Base-by-base conservation (phyloP, 1,140 invertebrate species). In the Drosophila parvula region DNA sequence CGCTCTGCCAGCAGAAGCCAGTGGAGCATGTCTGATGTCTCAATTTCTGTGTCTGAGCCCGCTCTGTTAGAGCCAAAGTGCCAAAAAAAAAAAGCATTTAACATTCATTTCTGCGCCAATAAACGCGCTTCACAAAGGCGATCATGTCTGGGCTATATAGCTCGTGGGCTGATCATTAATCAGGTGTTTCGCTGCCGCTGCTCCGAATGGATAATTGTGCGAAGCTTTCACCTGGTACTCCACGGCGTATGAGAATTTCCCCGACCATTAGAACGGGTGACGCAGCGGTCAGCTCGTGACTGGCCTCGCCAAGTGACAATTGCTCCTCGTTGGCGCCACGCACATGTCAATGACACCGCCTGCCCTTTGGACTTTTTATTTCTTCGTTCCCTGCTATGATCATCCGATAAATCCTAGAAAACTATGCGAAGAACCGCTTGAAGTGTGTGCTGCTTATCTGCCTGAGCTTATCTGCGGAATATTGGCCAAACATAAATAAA, bases 321-420 rank as follows among this genome's bases (percentile, higher is more conserved):
- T 64, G 44, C 41, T 75, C 30, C 10, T 12, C 12, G 11, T 12
- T 27, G 27, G 27, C n/a, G 51, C 34, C 43, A 63, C 57, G 27
- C 58, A 64, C 79, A 77, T 76, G 83, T 88, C 82, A 86, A 88
- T 74, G 82, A 86, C 41, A 78, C 28, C 14, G 5, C 11, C 18
- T 27, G 22, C 34, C 47, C 57, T 22, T 40, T 53, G 32, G 32
- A 53, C 50, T 53, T 32, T 22, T 44, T 50, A 28, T 30, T 32
- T 48, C 12, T 50, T 50, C n/a, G 0, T 32, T 50, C 48, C n/a
- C 3, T 12, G 28, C 14, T 22, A 44, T 40, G 58, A 75, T 69
- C 60, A 48, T 51, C 48, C 38, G 61, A 84, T 71, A 77, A 51
- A 16, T 67, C 30, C 27, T 28, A 22, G 34, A 47, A 74, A 62